Evolutionary conservation across 2,888 invertebrate species (phyloP).

Genomic region (Tipula confusa): DNA sequence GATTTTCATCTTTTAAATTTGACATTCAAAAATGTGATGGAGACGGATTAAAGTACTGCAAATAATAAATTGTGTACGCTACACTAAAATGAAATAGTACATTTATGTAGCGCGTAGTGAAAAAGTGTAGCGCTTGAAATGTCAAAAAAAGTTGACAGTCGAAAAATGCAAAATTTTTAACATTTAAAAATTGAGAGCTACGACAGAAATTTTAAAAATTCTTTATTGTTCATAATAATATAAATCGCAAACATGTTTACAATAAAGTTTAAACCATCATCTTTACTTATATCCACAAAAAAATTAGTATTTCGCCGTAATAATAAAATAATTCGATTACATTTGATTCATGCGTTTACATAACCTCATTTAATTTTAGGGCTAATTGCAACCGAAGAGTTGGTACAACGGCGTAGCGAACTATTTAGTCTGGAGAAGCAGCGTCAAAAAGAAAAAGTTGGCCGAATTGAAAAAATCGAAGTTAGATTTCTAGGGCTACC

Average conservation of each 20-base stretch:
- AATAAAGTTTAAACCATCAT: neutral
- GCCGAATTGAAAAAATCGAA: slow-evolving; percentile 87
- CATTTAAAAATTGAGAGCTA: neutral
- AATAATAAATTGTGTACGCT: too few relatives aligned
- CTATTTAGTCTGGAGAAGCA: slow-evolving; percentile 74
- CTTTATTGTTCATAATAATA: neutral
- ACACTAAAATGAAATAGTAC: too few relatives aligned
- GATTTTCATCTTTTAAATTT: too few relatives aligned
- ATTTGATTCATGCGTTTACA: neutral
- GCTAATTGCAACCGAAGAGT: slow-evolving; percentile 53
- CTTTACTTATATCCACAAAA: neutral
- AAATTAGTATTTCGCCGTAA: neutral
- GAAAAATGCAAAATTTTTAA: neutral
- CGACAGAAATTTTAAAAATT: neutral
- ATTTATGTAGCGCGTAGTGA: too few relatives aligned
- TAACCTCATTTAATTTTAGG: slow-evolving; percentile 43
- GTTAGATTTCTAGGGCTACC: slow-evolving; percentile 73
- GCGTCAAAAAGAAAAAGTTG: slow-evolving; percentile 67
- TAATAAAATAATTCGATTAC: neutral
- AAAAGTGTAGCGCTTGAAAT: neutral
- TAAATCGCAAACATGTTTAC: neutral
- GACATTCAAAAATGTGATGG: too few relatives aligned
- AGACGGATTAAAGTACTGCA: too few relatives aligned
- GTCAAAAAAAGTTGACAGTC: neutral
- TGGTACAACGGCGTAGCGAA: slow-evolving; percentile 58